phyloP scores from a whole-genome alignment of 2,113 vertebrate genomes.

The Penelope pileata region DNA sequence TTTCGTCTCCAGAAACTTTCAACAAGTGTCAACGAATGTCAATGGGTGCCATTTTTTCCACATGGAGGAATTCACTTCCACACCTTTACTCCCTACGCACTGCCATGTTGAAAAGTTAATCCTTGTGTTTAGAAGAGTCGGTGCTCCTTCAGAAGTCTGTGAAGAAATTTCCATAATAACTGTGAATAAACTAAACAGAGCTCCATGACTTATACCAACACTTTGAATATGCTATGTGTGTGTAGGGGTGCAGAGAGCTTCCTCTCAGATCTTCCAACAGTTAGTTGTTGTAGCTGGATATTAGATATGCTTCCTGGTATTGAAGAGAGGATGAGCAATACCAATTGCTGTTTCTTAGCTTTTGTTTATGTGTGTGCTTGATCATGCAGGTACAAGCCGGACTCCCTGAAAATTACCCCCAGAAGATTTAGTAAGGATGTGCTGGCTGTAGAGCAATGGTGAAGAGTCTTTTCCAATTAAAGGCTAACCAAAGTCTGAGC shows the following conservation, averaged over 20 bases:
- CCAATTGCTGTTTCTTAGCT: neutral
- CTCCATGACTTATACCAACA: neutral
- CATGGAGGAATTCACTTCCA: too few species aligned
- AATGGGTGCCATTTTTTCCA: too few species aligned
- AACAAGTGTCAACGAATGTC: too few species aligned
- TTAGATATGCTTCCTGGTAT: neutral
- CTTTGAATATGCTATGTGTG: neutral
- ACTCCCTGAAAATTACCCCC: neutral
- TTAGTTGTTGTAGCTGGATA: neutral
- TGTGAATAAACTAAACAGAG: neutral
- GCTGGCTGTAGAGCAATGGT: neutral
- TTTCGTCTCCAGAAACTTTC: too few species aligned
- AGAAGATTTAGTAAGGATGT: neutral
- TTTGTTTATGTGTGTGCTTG: neutral
- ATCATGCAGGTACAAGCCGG: neutral
- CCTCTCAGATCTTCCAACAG: neutral
- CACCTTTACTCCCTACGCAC: too few species aligned
- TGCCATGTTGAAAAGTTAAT: neutral
- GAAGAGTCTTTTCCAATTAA: neutral
- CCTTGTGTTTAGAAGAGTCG: neutral
- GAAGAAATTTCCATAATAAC: neutral
- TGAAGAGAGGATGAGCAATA: neutral
- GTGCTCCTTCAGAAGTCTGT: neutral
- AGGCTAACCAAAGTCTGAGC: neutral
- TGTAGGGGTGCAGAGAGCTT: neutral